phyloP scores from a whole-genome alignment of 1,140 invertebrate species.

The Zophobas morio region DNA sequence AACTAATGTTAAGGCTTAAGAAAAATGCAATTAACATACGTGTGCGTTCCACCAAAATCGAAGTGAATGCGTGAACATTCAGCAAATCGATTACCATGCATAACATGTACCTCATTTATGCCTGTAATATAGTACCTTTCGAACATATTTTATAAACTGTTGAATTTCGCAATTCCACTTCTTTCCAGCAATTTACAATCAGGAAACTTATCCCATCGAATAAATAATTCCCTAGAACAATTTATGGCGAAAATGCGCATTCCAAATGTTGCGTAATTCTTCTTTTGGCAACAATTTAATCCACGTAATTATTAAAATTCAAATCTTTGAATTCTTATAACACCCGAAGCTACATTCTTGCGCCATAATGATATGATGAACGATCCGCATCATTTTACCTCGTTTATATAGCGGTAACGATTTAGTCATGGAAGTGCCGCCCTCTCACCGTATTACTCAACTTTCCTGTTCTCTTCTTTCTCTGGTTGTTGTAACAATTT shows the following conservation, averaged over 20 bases:
- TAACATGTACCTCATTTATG: too few relatives aligned
- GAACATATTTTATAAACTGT: too few relatives aligned
- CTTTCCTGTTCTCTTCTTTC: background rate
- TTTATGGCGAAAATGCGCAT: slow-evolving; percentile 2
- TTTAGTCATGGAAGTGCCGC: background rate
- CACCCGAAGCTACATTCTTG: slow-evolving; percentile 2
- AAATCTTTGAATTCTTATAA: slow-evolving; percentile 11
- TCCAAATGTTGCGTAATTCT: slow-evolving; percentile 6
- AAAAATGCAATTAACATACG: too few relatives aligned
- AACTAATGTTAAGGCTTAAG: too few relatives aligned
- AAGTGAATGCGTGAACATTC: too few relatives aligned
- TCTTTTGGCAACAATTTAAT: slow-evolving; percentile 34
- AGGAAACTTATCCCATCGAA: slow-evolving; percentile 21
- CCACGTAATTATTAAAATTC: slow-evolving; percentile 9
- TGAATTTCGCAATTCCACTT: slow-evolving; percentile 1
- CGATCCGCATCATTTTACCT: background rate
- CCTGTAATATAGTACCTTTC: too few relatives aligned
- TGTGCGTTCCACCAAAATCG: too few relatives aligned
- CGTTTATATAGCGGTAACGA: background rate
- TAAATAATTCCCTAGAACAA: slow-evolving; percentile 28
- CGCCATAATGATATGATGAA: slow-evolving; percentile 16
- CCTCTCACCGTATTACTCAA: slow-evolving; percentile 9
- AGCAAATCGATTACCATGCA: too few relatives aligned
- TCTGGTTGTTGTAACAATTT: background rate
- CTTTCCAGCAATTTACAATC: slow-evolving; percentile 35